Evolutionary conservation across 2,888 invertebrate genomes (phyloP).

Genomic region (Lamellibrachia columna): DNA sequence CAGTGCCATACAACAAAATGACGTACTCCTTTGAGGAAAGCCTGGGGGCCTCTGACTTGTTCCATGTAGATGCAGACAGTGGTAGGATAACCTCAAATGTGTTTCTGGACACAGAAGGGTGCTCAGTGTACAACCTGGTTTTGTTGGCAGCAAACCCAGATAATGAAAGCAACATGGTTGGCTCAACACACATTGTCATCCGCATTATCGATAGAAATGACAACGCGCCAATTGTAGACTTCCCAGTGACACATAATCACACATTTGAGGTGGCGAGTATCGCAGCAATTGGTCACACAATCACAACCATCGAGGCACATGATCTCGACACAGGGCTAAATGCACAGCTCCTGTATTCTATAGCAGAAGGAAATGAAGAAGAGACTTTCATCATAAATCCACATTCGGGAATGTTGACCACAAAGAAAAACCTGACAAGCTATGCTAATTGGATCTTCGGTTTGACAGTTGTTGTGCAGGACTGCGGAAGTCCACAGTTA

Average conservation of each 20-base stretch:
- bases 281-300: constrained; percentile 30
- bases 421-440: background rate
- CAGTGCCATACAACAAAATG: constrained; percentile 31
- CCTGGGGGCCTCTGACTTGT: constrained; percentile 23
- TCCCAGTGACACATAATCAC: constrained; percentile 30
- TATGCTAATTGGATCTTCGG: background rate
- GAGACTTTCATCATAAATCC: constrained; percentile 32
- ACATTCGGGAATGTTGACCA: constrained; percentile 31
- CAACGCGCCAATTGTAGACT: constrained; percentile 35
- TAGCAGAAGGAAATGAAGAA: constrained; percentile 37
- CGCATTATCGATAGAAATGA: constrained; percentile 38
- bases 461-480: background rate
- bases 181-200: constrained; percentile 33
- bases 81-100: constrained; percentile 32
- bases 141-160: constrained; percentile 32
- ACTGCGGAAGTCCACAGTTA: background rate
- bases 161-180: constrained; percentile 6
- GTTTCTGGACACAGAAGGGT: constrained; percentile 35
- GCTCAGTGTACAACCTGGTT: constrained; percentile 29
- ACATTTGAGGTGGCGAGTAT: constrained; percentile 30
- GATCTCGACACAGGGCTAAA: constrained; percentile 37
- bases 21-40: constrained; percentile 30
- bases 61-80: constrained; percentile 32
- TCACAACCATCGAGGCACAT: constrained; percentile 33
- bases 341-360: constrained; percentile 31